phyloP scores from a whole-genome alignment of 2,113 vertebrate genomes.

The Cyanocitta stelleri region DNA sequence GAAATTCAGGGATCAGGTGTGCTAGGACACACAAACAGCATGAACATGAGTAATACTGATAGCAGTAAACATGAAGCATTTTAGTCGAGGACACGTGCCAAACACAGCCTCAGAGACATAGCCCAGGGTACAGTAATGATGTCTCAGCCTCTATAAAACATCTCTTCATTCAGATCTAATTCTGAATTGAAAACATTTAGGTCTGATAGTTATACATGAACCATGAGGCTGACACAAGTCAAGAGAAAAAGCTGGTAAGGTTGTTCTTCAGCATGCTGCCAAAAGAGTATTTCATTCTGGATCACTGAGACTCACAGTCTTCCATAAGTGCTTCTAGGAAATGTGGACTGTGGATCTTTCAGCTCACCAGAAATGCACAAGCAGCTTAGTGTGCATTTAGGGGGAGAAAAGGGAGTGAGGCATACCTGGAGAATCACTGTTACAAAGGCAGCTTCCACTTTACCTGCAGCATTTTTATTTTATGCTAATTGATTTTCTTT shows the following conservation, averaged over 20 bases:
- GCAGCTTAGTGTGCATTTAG: background rate
- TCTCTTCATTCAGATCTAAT: background rate
- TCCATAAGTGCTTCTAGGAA: background rate
- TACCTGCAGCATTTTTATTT: background rate
- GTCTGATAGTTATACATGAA: background rate
- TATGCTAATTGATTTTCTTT: background rate
- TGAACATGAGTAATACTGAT: background rate
- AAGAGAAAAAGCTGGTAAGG: background rate
- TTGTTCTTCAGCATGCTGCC: background rate
- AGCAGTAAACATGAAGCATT: background rate
- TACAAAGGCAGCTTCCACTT: background rate
- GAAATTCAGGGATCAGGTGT: background rate
- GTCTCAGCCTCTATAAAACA: background rate
- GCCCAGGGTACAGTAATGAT: background rate
- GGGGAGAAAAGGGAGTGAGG: background rate
- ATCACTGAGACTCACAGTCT: background rate
- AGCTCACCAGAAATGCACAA: background rate
- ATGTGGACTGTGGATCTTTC: background rate
- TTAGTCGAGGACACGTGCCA: background rate
- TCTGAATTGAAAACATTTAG: background rate
- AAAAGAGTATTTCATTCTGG: background rate
- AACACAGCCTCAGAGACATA: background rate
- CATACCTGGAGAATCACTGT: background rate
- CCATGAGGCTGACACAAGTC: background rate
- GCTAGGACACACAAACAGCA: background rate